A percentile compares a stretch with the other conserved stretches of the same genome.
Conservation (phyloP, 1,140 invertebrate species). For the Archivesica marissinica region DNA sequence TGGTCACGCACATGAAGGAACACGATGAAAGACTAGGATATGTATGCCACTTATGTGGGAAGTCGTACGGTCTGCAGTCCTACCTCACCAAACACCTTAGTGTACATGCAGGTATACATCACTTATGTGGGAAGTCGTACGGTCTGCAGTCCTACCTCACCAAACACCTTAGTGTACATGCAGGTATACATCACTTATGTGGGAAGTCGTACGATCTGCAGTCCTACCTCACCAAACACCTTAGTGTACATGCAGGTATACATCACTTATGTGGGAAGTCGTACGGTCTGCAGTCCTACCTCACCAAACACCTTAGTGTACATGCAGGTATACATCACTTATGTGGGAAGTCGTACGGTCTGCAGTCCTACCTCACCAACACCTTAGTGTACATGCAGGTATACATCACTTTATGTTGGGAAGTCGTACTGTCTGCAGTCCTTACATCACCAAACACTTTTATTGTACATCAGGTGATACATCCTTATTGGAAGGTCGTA, state of each 20-base stretch:
- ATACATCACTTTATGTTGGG: too few relatives aligned
- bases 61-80: not conserved
- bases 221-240: not conserved
- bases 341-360: slow-evolving; percentile 3
- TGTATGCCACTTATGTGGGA: not conserved
- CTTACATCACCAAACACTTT: too few relatives aligned
- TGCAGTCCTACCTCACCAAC: not conserved
- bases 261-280: too few relatives aligned
- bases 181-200: not conserved
- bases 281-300: too few relatives aligned
- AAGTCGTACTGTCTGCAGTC: too few relatives aligned
- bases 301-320: not conserved
- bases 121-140: slow-evolving; percentile 17
- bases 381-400: slow-evolving; percentile 23
- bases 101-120: slow-evolving; percentile 22
- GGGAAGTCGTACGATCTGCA: not conserved
- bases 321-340: not conserved
- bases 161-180: not conserved
- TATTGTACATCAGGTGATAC: too few relatives aligned
- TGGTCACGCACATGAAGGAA: not conserved
- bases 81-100: slow-evolving; percentile 1
- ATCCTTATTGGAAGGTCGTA: too few relatives aligned
- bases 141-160: not conserved
- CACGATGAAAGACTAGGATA: not conserved
- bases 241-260: slow-evolving; percentile 2